phyloP scores from a whole-genome alignment of 2,888 invertebrate genomes.

The Hecatera dysodea region DNA sequence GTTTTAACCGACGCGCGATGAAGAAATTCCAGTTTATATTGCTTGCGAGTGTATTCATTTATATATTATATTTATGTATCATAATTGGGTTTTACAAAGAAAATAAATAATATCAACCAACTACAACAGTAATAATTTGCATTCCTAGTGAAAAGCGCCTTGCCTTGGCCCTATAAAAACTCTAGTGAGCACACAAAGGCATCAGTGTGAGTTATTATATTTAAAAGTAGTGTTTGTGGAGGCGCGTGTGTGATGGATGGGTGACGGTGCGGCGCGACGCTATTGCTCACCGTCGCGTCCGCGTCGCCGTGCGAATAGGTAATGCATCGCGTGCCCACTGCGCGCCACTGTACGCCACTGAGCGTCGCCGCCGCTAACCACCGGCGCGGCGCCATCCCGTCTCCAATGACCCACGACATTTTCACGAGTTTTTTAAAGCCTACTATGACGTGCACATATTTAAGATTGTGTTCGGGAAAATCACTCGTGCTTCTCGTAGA shows the following conservation, averaged over 20 bases:
- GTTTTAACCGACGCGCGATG: too few relatives aligned
- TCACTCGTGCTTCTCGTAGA: neutral
- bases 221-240: conserved; percentile 68
- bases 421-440: neutral
- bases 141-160: neutral
- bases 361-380: conserved; percentile 43
- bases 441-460: neutral
- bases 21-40: too few relatives aligned
- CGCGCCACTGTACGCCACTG: conserved; percentile 29
- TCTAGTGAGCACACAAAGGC: neutral
- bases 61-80: neutral
- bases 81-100: neutral
- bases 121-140: neutral
- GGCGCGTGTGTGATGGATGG: conserved; percentile 81
- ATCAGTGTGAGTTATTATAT: conserved; percentile 6
- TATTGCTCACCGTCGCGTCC: conserved; percentile 83
- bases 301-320: conserved; percentile 75
- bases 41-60: too few relatives aligned
- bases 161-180: neutral
- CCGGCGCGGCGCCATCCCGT: conserved; percentile 18
- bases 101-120: neutral
- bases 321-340: conserved; percentile 70
- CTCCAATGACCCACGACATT: conserved; percentile 66
- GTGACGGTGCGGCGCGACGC: conserved; percentile 73
- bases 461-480: neutral